Conservation (phyloP, 2,888 invertebrate species). For the Cephalotes varians region DNA sequence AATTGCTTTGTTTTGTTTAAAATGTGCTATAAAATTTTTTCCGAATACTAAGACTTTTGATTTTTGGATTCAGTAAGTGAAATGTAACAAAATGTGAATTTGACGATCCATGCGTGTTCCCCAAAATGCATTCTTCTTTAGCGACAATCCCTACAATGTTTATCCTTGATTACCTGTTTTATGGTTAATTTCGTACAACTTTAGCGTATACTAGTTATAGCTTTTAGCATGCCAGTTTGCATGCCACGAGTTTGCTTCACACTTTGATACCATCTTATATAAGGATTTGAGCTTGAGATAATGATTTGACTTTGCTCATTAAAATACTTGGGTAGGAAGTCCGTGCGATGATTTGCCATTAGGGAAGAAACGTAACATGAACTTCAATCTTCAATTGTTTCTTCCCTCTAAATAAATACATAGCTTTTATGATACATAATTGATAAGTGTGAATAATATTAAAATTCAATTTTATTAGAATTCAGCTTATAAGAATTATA, state of each 20-base stretch:
- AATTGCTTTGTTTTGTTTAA: no score
- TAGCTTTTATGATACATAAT: not conserved
- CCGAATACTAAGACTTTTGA: no score
- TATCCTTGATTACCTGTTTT: slow-evolving; percentile 2
- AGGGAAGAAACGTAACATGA: slow-evolving; percentile 2
- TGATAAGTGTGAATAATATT: not conserved
- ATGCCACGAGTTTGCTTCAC: slow-evolving; percentile 28
- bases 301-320: slow-evolving; percentile 56
- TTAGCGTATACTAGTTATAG: slow-evolving; percentile 1
- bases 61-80: no score
- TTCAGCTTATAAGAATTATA: not conserved
- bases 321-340: slow-evolving; percentile 51
- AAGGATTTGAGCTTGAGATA: not conserved
- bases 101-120: no score
- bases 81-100: no score
- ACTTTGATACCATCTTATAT: slow-evolving; percentile 41
- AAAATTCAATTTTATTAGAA: not conserved
- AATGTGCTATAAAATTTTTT: no score
- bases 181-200: slow-evolving; percentile 19
- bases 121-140: no score
- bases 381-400: not conserved
- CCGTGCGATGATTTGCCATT: slow-evolving; percentile 11
- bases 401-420: not conserved
- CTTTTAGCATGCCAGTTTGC: not conserved
- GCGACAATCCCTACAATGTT: not conserved